A percentile compares a stretch with the other conserved stretches of the same genome.
These are phyloP conservation scores for Pocillopora grandis DNA, from an alignment of 92 coral and sea anemone genomes.

Conservation along the genomic window DNA sequence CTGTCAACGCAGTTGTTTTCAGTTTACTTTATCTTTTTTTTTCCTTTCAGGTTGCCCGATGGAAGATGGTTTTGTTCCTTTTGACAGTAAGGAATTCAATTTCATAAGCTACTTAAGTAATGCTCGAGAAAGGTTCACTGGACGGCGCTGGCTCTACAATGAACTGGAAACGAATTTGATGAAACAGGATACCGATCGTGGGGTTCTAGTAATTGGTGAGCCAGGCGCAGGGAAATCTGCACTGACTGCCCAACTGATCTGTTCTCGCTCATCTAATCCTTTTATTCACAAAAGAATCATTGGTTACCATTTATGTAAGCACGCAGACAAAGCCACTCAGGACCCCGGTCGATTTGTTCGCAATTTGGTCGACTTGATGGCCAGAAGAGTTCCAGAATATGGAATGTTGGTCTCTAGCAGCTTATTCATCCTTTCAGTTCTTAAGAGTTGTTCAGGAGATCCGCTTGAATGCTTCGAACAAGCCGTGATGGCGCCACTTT, in stretches of 20 bases:
- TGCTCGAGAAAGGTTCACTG: conserved; percentile 53
- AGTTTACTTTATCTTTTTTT: no score
- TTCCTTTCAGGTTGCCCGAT: conserved; percentile 44
- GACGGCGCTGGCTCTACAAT: conserved; percentile 61
- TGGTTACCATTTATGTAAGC: conserved; percentile 74
- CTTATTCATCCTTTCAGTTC: conserved; percentile 40
- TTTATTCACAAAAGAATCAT: conserved; percentile 63
- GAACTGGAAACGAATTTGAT: conserved; percentile 10
- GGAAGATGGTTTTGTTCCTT: conserved; percentile 26
- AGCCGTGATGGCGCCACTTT: conserved; percentile 58
- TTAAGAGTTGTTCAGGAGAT: conserved; percentile 56
- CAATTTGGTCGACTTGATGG: conserved; percentile 73
- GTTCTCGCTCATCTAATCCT: conserved; percentile 70
- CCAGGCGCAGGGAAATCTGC: conserved; percentile 91
- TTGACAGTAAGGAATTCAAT: conserved; percentile 45
- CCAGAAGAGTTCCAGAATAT: conserved; percentile 65
- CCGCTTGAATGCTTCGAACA: conserved; percentile 72
- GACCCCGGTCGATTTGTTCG: conserved; percentile 79
- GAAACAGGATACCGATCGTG: neutral
- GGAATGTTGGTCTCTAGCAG: conserved; percentile 31
- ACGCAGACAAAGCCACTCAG: conserved; percentile 62
- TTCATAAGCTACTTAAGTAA: conserved; percentile 44
- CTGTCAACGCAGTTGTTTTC: neutral
- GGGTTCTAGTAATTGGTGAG: conserved; percentile 62
- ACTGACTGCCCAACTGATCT: conserved; percentile 71